Conservation (phyloP, 1,140 invertebrate species). For the Pseudomyrmex flavicornis region DNA sequence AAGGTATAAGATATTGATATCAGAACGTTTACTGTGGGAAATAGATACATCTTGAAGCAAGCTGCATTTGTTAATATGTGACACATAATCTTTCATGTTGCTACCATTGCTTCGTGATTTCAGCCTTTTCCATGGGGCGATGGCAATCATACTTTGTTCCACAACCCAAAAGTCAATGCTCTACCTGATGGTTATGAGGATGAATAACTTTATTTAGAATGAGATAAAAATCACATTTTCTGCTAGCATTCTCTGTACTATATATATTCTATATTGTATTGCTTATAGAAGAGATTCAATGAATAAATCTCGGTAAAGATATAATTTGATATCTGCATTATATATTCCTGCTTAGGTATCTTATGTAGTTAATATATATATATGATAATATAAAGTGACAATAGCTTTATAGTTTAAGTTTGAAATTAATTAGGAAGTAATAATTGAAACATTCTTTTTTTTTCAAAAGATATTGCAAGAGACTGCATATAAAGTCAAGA, state of each 20-base stretch:
- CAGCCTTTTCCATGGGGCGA: conserved; percentile 87
- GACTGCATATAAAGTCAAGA: too few species aligned
- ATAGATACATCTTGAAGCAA: background rate
- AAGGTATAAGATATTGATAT: conserved; percentile 57
- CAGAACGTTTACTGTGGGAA: background rate
- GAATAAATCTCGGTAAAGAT: conserved; percentile 56
- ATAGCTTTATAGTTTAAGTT: too few species aligned
- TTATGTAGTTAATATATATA: too few species aligned
- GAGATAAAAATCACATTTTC: background rate
- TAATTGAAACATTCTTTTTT: too few species aligned
- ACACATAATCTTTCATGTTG: background rate
- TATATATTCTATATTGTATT: conserved; percentile 35
- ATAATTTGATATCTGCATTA: too few species aligned
- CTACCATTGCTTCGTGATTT: background rate
- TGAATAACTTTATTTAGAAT: background rate
- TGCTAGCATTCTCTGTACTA: conserved; percentile 25
- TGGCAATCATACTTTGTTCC: conserved; percentile 87
- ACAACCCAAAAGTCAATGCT: conserved; percentile 86
- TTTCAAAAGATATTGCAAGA: too few species aligned
- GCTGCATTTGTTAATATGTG: background rate
- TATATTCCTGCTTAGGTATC: background rate
- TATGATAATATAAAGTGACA: too few species aligned
- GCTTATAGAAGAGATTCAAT: background rate
- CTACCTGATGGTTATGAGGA: conserved; percentile 80
- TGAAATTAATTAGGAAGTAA: too few species aligned